A percentile compares a stretch with the other conserved stretches of the same genome.
Evolutionary conservation across 2,888 invertebrate genomes (phyloP).

Genomic region (Eupithecia subumbrata): DNA sequence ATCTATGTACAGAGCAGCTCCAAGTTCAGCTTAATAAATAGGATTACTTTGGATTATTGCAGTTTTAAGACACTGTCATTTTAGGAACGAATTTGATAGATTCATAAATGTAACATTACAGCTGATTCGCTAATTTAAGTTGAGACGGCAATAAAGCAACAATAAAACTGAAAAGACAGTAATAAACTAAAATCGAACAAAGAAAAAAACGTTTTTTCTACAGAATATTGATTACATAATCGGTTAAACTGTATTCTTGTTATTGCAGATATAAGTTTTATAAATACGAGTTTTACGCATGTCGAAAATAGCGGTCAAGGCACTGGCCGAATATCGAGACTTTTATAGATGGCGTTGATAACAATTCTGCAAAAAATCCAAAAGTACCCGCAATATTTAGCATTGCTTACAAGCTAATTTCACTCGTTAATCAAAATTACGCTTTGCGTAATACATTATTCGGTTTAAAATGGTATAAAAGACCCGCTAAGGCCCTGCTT

Average conservation of each 20-base stretch:
- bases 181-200: too few relatives aligned
- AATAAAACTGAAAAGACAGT: too few relatives aligned
- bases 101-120: neutral
- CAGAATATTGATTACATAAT: neutral
- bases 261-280: neutral
- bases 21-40: slow-evolving; percentile 12
- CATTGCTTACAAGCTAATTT: slow-evolving; percentile 28
- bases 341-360: slow-evolving; percentile 11
- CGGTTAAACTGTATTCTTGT: neutral
- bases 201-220: too few relatives aligned
- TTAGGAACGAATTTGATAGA: neutral
- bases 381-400: slow-evolving; percentile 26
- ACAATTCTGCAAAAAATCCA: slow-evolving; percentile 11
- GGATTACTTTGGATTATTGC: slow-evolving; percentile 8
- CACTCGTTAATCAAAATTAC: slow-evolving; percentile 22
- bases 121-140: neutral
- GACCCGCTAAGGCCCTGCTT: slow-evolving; percentile 15
- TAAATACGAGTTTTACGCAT: neutral
- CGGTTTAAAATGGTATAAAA: slow-evolving; percentile 13
- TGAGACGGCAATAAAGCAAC: neutral
- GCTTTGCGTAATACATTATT: slow-evolving; percentile 22
- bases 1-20: slow-evolving; percentile 59
- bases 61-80: neutral
- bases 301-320: neutral
- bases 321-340: neutral